Evolutionary conservation across 2,797 vertebrate genomes (phyloP), one percentile per base, ranked within the genome.

Genomic region (Darevskia nairensis): DNA sequence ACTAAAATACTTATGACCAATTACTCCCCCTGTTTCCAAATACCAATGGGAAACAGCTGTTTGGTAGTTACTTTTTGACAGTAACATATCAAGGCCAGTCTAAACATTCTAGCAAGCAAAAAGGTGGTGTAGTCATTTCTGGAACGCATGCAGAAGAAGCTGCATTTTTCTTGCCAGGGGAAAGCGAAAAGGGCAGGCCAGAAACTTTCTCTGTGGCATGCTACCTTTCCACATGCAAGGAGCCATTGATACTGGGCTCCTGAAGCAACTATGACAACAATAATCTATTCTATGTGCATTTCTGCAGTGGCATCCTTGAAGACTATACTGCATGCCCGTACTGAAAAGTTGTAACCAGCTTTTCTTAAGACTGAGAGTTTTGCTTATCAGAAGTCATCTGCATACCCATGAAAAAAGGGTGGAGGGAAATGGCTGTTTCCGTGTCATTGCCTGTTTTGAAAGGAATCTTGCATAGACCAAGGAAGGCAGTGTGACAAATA

Each of bases 391-490:
- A 46, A 80, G 77, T n/a, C 25, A 32, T 68, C 44, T n/a, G 17
- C 8, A 61, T 84, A 35, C 29, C 27, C 32, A 32, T 29, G 23
- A 75, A 25, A 35, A 68, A 69, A 29, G 32, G 6, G 11, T 29
- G 21, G 19, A 29, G 10, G 39, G 68, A 44, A 44, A 27, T 50
- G 41, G 29, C 8, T 87, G 50, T 55, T 55, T 15, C 50, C 3
- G 13, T 15, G 50, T 15, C 50, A 55, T 55, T 55, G 50, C 50
- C 50, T 55, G 10, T 55, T 75, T 82, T 66, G 17, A 82, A 87
- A 87, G 55, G 39, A 55, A 72, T 82, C 71, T 75, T 87, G 79
- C 55, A 27, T 64, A 64, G 55, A 71, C 39, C 19, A 66, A n/a
- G 15, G 10, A 82, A 87, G 39, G 46, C 86, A 75, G 69, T 64